A percentile compares a stretch with the other conserved stretches of the same genome.
phyloP scores from a whole-genome alignment of 2,797 vertebrate species.

The Steatocranus sp. region DNA sequence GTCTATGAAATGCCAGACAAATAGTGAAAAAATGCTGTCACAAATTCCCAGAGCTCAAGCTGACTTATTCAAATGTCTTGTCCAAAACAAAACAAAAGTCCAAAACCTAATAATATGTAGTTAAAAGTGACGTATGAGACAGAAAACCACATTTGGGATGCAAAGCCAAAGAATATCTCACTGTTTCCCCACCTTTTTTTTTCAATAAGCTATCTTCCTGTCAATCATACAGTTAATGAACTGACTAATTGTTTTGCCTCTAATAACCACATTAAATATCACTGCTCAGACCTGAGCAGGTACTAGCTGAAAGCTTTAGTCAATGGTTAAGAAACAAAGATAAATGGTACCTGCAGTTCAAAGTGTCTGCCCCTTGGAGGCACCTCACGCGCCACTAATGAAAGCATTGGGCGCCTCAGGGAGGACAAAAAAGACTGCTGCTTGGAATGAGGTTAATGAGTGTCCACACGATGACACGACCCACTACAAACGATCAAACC shows the following conservation, averaged over 20 bases:
- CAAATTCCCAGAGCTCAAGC: not conserved
- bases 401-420: not conserved
- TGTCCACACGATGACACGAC: not conserved
- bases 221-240: not conserved
- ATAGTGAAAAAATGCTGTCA: not conserved
- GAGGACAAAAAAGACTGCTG: not conserved
- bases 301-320: not conserved
- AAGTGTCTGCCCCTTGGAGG: not conserved
- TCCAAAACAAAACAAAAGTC: not conserved
- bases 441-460: slow-evolving; percentile 28
- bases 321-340: not conserved
- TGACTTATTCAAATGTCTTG: not conserved
- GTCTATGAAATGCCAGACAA: not conserved
- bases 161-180: not conserved
- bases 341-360: not conserved
- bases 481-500: slow-evolving; percentile 13
- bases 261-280: not conserved
- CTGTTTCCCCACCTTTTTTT: not conserved
- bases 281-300: not conserved
- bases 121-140: not conserved
- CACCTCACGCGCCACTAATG: not conserved
- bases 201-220: not conserved
- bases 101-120: not conserved
- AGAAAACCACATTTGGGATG: not conserved
- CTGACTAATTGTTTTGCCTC: not conserved